Base-by-base conservation (phyloP, 2,888 invertebrate genomes). In the Icerya purchasi region DNA sequence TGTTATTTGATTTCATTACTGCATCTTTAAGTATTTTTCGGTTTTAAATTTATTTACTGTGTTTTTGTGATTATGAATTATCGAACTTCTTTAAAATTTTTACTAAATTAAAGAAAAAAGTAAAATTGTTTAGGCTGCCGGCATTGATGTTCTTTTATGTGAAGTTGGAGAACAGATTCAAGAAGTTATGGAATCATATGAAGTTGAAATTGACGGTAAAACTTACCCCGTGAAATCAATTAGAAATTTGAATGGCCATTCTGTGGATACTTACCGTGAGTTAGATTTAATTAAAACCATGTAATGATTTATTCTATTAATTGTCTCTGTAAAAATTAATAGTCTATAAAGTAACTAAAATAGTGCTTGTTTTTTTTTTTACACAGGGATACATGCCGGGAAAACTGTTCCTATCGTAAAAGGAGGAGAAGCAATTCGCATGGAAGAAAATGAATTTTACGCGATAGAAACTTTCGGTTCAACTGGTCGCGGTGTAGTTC, bases 391-490 rank as follows among this genome's bases (percentile, higher is more conserved):
- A 68, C 88, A 88, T 69, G 92, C 96, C 57, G 98, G 98, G 1
- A 98, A 98, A 75, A 97, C 98, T 1, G 98, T 98, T 56, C 98
- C 98, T 0, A 98, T 99, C 67, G 98, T 99, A 0, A 96, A 94
- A 72, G 97, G 98, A 1, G 97, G 97, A 0, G 97, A 98, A 71
- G 87, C 89, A 0, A 92, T 89, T 0, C 83, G 88, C 62, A 99
- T 98, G 98, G 98, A 98, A 73, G 97, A 97, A 72, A 91, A 93
- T 70, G 97, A 97, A 74, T 92, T 96, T 73, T 98, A 96, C 75
- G 97, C 97, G 1, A 98, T 98, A 66, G 98, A 98, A 75, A 99
- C 98, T 0, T 98, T 98, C 71, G 98, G 98, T 52, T 96, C 96
- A 5, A 98, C 98, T 1, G 98, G 98, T 1, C 81, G 83, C 58